phyloP scores from a whole-genome alignment of 2,113 vertebrate species.

The Cricetomys ansorgei region DNA sequence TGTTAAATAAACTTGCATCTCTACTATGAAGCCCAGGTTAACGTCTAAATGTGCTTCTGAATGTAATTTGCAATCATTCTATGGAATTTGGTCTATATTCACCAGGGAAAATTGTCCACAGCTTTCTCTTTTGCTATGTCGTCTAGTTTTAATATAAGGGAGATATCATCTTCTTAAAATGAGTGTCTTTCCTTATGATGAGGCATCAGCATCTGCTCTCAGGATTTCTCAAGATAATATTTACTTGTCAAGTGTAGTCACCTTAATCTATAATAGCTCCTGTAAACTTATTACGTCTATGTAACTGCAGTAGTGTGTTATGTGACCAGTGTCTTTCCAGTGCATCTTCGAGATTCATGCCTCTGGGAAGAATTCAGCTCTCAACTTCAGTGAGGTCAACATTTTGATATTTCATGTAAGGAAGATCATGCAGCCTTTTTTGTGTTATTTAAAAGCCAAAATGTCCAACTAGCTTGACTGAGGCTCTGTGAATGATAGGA shows the following conservation, averaged over 20 bases:
- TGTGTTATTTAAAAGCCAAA: background rate
- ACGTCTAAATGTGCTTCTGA: background rate
- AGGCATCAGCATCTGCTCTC: background rate
- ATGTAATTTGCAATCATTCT: background rate
- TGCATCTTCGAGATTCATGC: background rate
- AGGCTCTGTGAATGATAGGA: background rate
- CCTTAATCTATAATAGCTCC: no score
- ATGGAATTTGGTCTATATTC: background rate
- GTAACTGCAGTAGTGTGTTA: no score
- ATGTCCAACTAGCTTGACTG: background rate
- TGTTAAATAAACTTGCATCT: background rate
- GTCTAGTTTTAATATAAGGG: background rate
- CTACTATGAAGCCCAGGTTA: background rate
- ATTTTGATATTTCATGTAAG: background rate
- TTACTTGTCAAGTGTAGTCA: no score
- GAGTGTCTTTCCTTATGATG: background rate
- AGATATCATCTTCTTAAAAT: background rate
- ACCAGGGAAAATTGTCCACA: background rate
- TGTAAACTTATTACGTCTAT: background rate
- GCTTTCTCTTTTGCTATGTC: background rate
- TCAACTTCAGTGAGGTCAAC: background rate
- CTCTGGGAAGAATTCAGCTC: background rate
- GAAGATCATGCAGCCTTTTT: background rate
- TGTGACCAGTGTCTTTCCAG: background rate
- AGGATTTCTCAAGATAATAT: background rate